A percentile compares a stretch with the other conserved stretches of the same genome.
These are phyloP conservation scores for Petrolisthes manimaculis DNA, from an alignment of 2,888 invertebrate genomes.

Conservation along the genomic window DNA sequence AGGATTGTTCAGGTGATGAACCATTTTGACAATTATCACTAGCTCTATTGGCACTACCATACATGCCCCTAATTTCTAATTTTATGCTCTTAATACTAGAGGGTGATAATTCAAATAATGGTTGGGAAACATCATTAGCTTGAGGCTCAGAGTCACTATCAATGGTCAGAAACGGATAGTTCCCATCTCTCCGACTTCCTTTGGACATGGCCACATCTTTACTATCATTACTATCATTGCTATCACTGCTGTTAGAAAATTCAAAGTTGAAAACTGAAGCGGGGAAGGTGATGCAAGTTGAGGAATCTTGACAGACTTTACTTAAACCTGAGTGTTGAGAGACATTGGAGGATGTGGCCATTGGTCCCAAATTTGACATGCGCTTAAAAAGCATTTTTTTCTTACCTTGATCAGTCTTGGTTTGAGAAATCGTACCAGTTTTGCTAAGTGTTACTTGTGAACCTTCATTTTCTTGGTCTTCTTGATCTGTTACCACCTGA, in stretches of 20 bases:
- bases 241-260: conserved; percentile 14
- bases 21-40: no score
- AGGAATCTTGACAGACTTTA: conserved; percentile 16
- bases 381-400: neutral
- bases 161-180: neutral
- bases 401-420: neutral
- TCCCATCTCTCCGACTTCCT: neutral
- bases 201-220: neutral
- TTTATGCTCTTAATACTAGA: neutral
- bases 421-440: no score
- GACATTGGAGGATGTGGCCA: neutral
- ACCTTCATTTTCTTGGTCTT: neutral
- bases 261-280: neutral
- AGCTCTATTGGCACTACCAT: no score
- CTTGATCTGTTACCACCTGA: neutral
- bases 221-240: neutral
- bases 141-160: conserved; percentile 33
- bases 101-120: conserved; percentile 35
- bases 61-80: neutral
- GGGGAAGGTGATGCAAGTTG: neutral
- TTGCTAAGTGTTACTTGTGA: no score
- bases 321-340: neutral
- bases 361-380: neutral
- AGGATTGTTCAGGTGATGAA: no score
- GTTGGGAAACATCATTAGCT: neutral